Conservation (phyloP, 2,888 invertebrate species). For the Meteorus cinctellus region DNA sequence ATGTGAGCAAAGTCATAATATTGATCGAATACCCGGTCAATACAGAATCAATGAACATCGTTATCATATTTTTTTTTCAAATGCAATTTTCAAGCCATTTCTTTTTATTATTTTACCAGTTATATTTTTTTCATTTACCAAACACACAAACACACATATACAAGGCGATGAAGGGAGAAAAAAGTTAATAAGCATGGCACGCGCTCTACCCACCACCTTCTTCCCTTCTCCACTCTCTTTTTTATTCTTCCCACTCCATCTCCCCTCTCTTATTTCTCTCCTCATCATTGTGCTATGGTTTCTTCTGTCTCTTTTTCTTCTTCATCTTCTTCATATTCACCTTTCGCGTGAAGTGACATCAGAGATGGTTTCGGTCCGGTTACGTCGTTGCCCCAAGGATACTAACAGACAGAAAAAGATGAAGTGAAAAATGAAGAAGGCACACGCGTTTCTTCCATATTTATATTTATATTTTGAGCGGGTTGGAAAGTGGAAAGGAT, state of each 20-base stretch:
- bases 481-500: conserved; percentile 39
- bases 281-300: conserved; percentile 40
- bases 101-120: too few relatives aligned
- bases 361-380: not conserved
- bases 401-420: conserved; percentile 8
- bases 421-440: conserved; percentile 35
- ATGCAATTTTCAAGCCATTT: too few relatives aligned
- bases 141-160: conserved; percentile 20
- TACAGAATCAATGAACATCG: too few relatives aligned
- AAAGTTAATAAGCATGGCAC: conserved; percentile 66
- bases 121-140: too few relatives aligned
- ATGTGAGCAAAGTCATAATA: too few relatives aligned
- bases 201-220: conserved; percentile 57
- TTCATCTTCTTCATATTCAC: conserved; percentile 27
- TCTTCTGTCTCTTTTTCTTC: conserved; percentile 35
- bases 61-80: too few relatives aligned
- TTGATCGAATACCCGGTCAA: too few relatives aligned
- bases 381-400: conserved; percentile 8
- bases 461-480: conserved; percentile 1
- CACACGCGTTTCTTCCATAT: conserved; percentile 24
- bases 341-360: conserved; percentile 42
- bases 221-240: conserved; percentile 42
- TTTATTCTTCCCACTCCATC: conserved; percentile 47
- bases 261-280: conserved; percentile 38
- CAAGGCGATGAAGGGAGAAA: conserved; percentile 48